Conservation (phyloP, 2,113 vertebrate species). For the Fregetta grallaria region DNA sequence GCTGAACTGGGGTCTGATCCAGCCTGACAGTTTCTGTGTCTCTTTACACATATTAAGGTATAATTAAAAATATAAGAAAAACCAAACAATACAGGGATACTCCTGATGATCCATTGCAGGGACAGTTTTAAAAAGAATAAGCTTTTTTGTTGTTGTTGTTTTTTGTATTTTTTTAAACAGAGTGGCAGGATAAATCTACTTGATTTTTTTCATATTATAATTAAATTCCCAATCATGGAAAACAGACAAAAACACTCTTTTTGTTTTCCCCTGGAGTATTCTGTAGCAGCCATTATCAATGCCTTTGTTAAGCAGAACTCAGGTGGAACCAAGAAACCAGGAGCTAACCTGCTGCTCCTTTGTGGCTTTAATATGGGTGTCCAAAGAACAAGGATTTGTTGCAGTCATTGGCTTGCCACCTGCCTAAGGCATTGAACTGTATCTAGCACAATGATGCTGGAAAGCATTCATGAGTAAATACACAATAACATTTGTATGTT, state of each 20-base stretch:
- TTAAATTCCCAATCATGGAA: neutral
- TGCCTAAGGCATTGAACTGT: conserved; percentile 12
- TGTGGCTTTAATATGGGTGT: neutral
- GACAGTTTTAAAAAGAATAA: neutral
- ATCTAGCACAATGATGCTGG: conserved; percentile 5
- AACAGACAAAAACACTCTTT: neutral
- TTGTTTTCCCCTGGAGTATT: neutral
- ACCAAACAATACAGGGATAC: neutral
- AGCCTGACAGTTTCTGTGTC: neutral
- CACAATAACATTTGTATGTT: conserved; percentile 16
- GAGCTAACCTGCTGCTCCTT: neutral
- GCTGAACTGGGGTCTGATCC: neutral
- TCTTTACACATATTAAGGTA: neutral
- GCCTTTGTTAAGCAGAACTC: conserved; percentile 7
- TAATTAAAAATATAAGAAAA: neutral
- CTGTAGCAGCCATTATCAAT: neutral
- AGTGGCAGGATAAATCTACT: neutral
- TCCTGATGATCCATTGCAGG: neutral
- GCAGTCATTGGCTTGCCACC: neutral
- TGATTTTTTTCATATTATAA: neutral
- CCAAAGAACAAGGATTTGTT: conserved; percentile 11
- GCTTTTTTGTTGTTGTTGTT: neutral
- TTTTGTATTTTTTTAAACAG: neutral
- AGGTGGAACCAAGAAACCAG: neutral
- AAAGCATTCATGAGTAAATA: neutral